These are phyloP conservation scores for Pseudorasbora parva DNA, from an alignment of 2,113 vertebrate species.

Conservation along the genomic window DNA sequence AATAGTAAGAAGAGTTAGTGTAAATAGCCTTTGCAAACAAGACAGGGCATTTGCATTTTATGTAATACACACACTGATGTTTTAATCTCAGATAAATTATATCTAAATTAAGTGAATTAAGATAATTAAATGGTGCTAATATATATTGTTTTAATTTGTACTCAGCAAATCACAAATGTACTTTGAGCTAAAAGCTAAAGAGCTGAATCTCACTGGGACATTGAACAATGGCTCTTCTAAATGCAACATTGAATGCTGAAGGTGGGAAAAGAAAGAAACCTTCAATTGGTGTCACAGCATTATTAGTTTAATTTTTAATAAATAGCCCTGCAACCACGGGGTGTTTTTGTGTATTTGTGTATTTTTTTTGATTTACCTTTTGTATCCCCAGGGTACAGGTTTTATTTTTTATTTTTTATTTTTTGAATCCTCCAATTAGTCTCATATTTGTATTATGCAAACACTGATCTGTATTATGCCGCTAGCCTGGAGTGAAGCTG, in stretches of 20 bases:
- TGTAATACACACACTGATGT: no score
- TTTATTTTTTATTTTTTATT: no score
- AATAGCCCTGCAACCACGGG: background rate
- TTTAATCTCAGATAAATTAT: no score
- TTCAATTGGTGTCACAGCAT: background rate
- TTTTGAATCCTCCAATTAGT: background rate
- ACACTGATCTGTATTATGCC: slow-evolving; percentile 1
- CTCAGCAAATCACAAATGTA: no score
- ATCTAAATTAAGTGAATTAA: no score
- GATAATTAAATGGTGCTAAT: no score
- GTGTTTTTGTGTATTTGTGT: no score
- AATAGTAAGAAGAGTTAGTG: no score
- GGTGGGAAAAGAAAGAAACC: background rate
- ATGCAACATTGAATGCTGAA: background rate
- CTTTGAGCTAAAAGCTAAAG: no score
- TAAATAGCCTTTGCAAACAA: no score
- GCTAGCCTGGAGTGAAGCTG: slow-evolving; percentile 15
- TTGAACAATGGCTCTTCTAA: background rate
- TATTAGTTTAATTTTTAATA: background rate
- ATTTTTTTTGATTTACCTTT: background rate
- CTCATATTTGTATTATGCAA: background rate
- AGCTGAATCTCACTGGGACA: background rate
- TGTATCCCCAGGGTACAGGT: background rate
- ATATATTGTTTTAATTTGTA: no score
- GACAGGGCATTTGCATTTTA: no score